Evolutionary conservation across 1,140 invertebrate species (phyloP).

Genomic region (Hydropsyche tenuis): DNA sequence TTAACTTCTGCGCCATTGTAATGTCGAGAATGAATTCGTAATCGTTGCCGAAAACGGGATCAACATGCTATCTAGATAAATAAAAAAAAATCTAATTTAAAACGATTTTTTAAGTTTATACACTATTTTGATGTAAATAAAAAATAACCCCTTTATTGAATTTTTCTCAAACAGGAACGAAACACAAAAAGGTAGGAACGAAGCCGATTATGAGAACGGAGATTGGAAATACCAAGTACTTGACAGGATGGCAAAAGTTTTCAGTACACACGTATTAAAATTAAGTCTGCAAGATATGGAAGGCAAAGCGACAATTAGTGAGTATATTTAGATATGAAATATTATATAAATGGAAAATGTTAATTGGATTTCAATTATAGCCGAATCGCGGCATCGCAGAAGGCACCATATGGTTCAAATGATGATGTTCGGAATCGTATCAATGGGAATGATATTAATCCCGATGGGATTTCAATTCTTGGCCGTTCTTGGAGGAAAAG

Average conservation of each 20-base stretch:
- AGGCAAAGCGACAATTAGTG: conserved; percentile 49
- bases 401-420: conserved; percentile 70
- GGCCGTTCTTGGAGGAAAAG: conserved; percentile 78
- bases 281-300: conserved; percentile 61
- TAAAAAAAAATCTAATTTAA: no score
- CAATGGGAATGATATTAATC: conserved; percentile 73
- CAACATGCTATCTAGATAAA: no score
- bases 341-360: not conserved
- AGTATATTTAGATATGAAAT: not conserved
- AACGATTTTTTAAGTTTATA: not conserved
- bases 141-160: not conserved
- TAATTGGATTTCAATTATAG: conserved; percentile 50
- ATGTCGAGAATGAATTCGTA: not conserved
- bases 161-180: conserved; percentile 8
- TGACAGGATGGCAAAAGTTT: conserved; percentile 61
- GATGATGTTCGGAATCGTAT: conserved; percentile 75
- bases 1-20: not conserved
- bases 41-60: no score
- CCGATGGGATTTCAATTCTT: conserved; percentile 81
- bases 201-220: conserved; percentile 55
- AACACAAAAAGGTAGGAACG: conserved; percentile 16
- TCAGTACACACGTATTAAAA: conserved; percentile 65
- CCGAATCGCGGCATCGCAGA: conserved; percentile 60
- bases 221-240: conserved; percentile 59
- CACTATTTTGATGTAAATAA: conserved; percentile 9